These are phyloP conservation scores for Leuciscus idus DNA, from an alignment of 2,113 vertebrate genomes.

Conservation along the genomic window DNA sequence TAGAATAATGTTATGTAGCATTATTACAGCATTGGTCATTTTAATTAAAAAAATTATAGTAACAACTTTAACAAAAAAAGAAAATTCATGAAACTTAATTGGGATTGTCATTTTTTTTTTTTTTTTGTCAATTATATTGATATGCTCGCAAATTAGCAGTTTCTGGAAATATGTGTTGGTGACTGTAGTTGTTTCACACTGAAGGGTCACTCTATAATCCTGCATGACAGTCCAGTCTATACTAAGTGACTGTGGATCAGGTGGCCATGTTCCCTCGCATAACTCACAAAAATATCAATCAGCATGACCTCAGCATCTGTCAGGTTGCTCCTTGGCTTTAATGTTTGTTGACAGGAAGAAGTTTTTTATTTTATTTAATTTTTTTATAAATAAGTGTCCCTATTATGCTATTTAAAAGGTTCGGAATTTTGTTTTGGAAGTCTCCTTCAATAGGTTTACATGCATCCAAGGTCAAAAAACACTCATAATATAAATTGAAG, in stretches of 20 bases:
- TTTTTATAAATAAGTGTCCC: neutral
- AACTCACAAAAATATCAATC: constrained; percentile 36
- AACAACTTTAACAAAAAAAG: neutral
- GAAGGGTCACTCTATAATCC: neutral
- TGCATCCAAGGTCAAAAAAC: no score
- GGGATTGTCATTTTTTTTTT: neutral
- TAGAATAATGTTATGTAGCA: neutral
- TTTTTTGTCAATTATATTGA: neutral
- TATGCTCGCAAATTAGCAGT: neutral
- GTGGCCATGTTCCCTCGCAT: neutral
- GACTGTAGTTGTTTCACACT: neutral
- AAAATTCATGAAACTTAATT: neutral
- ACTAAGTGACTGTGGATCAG: constrained; percentile 2
- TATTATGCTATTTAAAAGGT: neutral
- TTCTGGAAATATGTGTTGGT: neutral
- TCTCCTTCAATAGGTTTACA: no score
- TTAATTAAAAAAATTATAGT: neutral
- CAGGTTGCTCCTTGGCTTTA: constrained; percentile 1
- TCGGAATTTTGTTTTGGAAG: no score
- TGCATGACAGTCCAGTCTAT: neutral
- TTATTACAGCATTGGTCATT: neutral
- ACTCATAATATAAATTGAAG: no score
- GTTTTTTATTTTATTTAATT: neutral
- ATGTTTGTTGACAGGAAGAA: constrained; percentile 14
- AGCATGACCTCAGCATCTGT: constrained; percentile 16